phyloP scores from a whole-genome alignment of 2,113 vertebrate species.

The Myrmecophaga tridactyla region DNA sequence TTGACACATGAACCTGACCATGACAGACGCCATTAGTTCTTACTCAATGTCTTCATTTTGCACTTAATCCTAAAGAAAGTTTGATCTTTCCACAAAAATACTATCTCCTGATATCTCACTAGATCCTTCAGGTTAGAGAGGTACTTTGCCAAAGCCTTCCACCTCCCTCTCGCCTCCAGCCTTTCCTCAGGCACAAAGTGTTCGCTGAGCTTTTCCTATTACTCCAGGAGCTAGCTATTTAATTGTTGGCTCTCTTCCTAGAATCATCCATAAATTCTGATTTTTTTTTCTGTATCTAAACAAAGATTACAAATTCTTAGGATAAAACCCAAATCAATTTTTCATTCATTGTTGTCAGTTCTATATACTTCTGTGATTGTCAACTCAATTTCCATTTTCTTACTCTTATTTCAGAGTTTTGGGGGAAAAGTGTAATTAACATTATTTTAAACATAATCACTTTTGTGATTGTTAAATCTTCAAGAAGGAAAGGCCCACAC shows the following conservation, averaged over 20 bases:
- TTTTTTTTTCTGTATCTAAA: background rate
- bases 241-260: background rate
- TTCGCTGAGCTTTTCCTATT: background rate
- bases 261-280: background rate
- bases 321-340: background rate
- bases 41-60: background rate
- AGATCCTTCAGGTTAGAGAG: background rate
- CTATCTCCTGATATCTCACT: background rate
- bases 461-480: background rate
- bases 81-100: slow-evolving; percentile 1
- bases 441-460: background rate
- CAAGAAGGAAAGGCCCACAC: background rate
- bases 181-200: background rate
- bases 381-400: background rate
- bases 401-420: background rate
- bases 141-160: background rate
- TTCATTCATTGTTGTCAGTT: background rate
- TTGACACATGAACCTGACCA: too few relatives aligned
- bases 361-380: background rate
- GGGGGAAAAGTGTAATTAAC: background rate
- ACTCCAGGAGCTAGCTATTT: background rate
- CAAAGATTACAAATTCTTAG: background rate
- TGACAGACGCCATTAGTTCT: slow-evolving; percentile 36
- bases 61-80: background rate
- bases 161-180: background rate